Evolutionary conservation across 2,797 vertebrate species (phyloP).

Genomic region (Carcharodon carcharias): DNA sequence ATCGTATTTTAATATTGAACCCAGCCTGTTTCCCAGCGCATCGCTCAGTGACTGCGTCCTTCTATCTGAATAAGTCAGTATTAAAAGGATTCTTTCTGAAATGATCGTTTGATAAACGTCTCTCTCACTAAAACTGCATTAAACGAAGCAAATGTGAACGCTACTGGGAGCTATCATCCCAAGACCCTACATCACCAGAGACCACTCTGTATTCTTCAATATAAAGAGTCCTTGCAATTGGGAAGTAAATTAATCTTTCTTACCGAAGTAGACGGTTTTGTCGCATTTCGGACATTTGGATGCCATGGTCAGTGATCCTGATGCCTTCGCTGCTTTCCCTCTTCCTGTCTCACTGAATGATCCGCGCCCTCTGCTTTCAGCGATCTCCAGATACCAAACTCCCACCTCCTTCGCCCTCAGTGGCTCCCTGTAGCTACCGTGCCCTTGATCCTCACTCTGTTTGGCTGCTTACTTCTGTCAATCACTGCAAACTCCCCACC

Average conservation of each 20-base stretch:
- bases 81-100: too few relatives aligned
- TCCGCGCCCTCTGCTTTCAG: background rate
- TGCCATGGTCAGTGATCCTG: constrained; percentile 60
- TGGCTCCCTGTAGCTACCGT: background rate
- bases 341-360: background rate
- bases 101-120: too few relatives aligned
- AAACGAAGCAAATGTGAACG: too few relatives aligned
- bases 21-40: too few relatives aligned
- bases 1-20: background rate
- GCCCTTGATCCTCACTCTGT: background rate
- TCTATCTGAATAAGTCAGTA: background rate
- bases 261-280: constrained; percentile 94
- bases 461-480: background rate
- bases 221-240: background rate
- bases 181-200: too few relatives aligned
- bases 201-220: background rate
- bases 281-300: constrained; percentile 95
- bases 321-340: background rate
- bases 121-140: too few relatives aligned
- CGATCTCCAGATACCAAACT: background rate
- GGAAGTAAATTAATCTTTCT: constrained; percentile 48
- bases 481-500: background rate
- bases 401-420: background rate
- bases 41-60: too few relatives aligned
- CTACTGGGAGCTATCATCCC: too few relatives aligned